These are phyloP conservation scores for Meloe dianella DNA, from an alignment of 2,888 invertebrate species.

Conservation along the genomic window DNA sequence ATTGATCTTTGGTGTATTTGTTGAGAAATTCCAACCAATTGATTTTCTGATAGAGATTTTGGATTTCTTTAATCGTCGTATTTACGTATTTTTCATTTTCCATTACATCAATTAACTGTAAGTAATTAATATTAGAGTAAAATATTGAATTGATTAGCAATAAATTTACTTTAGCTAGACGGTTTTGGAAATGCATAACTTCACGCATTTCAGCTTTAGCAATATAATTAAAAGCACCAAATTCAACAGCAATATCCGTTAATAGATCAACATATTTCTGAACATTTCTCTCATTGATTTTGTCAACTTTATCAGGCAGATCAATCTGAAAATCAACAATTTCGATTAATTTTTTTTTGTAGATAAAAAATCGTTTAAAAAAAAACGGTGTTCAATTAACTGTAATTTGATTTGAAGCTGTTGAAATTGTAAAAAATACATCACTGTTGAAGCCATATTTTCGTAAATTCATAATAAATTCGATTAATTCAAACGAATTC, in stretches of 20 bases:
- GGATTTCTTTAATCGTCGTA: slow-evolving; percentile 15
- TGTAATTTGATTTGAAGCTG: background rate
- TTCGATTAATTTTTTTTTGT: background rate
- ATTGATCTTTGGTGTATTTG: slow-evolving; percentile 18
- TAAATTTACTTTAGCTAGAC: slow-evolving; percentile 31
- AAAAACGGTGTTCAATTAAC: background rate
- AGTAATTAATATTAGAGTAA: background rate
- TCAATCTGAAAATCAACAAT: slow-evolving; percentile 37
- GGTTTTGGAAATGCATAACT: slow-evolving; percentile 32
- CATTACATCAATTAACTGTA: background rate
- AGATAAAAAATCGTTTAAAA: background rate
- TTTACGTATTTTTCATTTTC: background rate
- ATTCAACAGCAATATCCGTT: slow-evolving; percentile 32
- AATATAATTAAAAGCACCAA: slow-evolving; percentile 34
- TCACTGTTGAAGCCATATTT: slow-evolving; percentile 31
- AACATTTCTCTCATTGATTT: slow-evolving; percentile 23
- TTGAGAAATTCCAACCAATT: slow-evolving; percentile 23
- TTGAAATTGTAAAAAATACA: slow-evolving; percentile 32
- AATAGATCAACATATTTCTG: slow-evolving; percentile 37
- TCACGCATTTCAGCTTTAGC: slow-evolving; percentile 29
- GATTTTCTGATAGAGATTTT: slow-evolving; percentile 16
- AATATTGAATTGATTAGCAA: background rate
- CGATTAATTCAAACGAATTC: slow-evolving; percentile 36
- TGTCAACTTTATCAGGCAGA: slow-evolving; percentile 33
- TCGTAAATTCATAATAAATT: slow-evolving; percentile 26